Percentiles rank a stretch among this genome's conserved stretches.
These are phyloP conservation scores for Tethea ocularis DNA, from an alignment of 2,888 invertebrate species.

Conservation along the genomic window DNA sequence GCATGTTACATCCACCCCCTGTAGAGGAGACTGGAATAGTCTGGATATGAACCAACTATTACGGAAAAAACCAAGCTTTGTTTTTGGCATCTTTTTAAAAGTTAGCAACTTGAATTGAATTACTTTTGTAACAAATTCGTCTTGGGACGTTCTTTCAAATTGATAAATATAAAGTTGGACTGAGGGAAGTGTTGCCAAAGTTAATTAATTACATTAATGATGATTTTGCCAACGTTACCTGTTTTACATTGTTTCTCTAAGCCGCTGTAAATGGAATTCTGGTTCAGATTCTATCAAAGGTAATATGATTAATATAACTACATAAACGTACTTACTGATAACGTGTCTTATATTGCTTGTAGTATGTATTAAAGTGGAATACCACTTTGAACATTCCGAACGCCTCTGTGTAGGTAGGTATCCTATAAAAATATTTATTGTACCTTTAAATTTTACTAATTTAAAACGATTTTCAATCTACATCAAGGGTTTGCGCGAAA, in stretches of 20 bases:
- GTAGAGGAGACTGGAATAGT: conserved; percentile 12
- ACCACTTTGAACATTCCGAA: neutral
- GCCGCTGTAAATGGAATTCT: neutral
- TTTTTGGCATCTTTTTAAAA: too few relatives aligned
- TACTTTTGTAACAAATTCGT: too few relatives aligned
- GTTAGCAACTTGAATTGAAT: too few relatives aligned
- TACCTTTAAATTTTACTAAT: conserved; percentile 4
- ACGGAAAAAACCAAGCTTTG: too few relatives aligned
- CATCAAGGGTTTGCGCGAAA: conserved; percentile 25
- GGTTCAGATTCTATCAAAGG: neutral
- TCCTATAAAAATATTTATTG: neutral
- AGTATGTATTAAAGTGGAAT: too few relatives aligned
- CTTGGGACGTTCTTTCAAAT: too few relatives aligned
- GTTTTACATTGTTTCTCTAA: neutral
- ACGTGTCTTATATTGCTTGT: too few relatives aligned
- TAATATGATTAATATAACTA: too few relatives aligned
- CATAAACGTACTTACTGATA: too few relatives aligned
- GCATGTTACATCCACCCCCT: conserved; percentile 34
- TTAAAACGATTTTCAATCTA: conserved; percentile 28
- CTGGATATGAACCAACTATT: neutral
- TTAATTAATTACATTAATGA: neutral
- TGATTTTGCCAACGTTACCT: neutral
- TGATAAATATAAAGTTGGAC: too few relatives aligned
- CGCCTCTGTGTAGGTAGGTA: neutral
- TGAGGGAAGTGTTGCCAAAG: neutral